Percentiles rank a stretch among this genome's conserved stretches.
Evolutionary conservation across 2,797 vertebrate genomes (phyloP).

Genomic region (Hippoglossus hippoglossus): DNA sequence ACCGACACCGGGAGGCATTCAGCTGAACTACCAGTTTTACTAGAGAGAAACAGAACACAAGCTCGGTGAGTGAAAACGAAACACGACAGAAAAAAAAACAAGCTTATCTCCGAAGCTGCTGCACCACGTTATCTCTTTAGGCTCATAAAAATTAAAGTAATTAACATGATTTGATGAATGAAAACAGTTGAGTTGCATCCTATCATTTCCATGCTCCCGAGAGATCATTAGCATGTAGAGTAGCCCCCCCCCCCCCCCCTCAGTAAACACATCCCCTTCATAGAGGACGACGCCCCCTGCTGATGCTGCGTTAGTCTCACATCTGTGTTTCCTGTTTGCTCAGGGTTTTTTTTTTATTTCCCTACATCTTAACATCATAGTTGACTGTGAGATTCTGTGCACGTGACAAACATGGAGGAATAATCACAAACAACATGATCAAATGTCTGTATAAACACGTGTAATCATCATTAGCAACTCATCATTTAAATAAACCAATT

Average conservation of each 20-base stretch:
- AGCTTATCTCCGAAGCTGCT: conserved; percentile 3
- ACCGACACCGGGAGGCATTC: background rate
- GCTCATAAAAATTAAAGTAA: conserved; percentile 32
- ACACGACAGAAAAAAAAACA: background rate
- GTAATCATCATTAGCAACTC: too few species aligned
- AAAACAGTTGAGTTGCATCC: conserved; percentile 31
- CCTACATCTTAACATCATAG: background rate
- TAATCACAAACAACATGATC: too few species aligned
- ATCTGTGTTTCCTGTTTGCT: background rate
- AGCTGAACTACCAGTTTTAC: background rate
- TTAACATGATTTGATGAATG: conserved; percentile 38
- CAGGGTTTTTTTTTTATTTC: background rate
- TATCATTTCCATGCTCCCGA: conserved; percentile 5
- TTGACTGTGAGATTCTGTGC: too few species aligned
- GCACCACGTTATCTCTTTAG: conserved; percentile 4
- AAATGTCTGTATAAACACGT: too few species aligned
- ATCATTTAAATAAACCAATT: too few species aligned
- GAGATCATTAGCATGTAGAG: conserved; percentile 18
- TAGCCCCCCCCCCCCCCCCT: background rate
- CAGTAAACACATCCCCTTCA: conserved; percentile 2
- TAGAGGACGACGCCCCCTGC: background rate
- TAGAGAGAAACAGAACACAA: background rate
- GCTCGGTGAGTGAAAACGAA: background rate
- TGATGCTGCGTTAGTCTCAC: background rate
- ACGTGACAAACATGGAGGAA: too few species aligned